Base-by-base conservation (phyloP, 2,113 vertebrate species). In the Eptatretus burgeri region DNA sequence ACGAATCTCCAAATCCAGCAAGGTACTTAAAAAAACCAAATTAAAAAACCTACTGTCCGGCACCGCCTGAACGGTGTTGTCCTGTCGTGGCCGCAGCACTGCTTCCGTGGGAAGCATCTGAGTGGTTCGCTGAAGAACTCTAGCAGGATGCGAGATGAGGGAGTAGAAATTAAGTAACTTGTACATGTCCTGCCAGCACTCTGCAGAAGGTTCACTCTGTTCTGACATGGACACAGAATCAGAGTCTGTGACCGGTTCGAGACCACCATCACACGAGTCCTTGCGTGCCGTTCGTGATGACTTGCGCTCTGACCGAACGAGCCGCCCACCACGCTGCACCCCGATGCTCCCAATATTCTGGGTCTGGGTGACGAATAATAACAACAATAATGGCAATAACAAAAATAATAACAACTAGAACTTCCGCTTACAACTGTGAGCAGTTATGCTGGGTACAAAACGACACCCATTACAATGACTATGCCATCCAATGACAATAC, bases 151-250 rank as follows among this genome's bases (percentile, higher is more conserved):
- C 3, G 89, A 94, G 72, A 98, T 96, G 68, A 98, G 84, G 0
- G 91, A 98, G 68, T 98, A 98, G 73, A 98, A 98, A 75, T 98
- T 98, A 50, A 98, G 75, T 9, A 98, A 74, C 68, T 98, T 98
- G 72, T 98, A 98, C 91, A 98, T 98, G 66, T 98, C 93, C 74
- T 98, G 91, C 91, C 91, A 98, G 72, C 91, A 98, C 70, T 98
- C 86, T 1, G 91, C 91, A 1, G 91, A 96, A 7, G 86, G 89
- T 70, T 98, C 91, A 1, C 91, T 98, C 76, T 98, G 89, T 67
- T 98, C 91, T 0, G 91, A 98, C 71, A 98, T 89, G 0, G 91
- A 95, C 67, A 98, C 94, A 63, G 91, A 98, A 73, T 98, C 91
- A 0, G 91, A 96, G 70, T 98, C 91, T 1, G 88, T 74, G 77